A percentile compares a stretch with the other conserved stretches of the same genome.
Conservation (phyloP, 2,888 invertebrate species). For the Cylindroiulus punctatus region DNA sequence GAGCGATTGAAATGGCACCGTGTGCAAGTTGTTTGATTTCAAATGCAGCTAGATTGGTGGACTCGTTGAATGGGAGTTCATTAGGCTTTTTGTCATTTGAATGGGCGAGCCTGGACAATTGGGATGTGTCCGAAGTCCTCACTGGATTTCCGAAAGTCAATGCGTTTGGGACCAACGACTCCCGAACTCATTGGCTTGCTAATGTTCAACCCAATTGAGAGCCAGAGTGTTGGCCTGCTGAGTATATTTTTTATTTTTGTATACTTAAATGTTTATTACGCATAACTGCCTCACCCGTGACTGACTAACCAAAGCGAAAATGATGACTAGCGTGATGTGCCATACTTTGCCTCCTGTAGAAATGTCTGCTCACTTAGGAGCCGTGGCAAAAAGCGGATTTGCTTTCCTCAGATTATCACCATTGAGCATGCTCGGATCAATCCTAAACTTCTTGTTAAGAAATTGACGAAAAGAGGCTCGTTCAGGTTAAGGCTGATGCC, state of each 20-base stretch:
- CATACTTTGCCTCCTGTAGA: conserved; percentile 38
- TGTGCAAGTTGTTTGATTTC: conserved; percentile 25
- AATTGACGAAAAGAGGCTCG: neutral
- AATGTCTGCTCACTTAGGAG: neutral
- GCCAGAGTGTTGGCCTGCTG: conserved; percentile 15
- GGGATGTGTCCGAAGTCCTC: neutral
- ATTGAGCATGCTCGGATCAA: neutral
- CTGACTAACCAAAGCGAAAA: conserved; percentile 40
- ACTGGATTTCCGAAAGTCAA: neutral
- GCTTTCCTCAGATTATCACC: neutral
- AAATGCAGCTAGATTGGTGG: neutral
- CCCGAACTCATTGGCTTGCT: neutral
- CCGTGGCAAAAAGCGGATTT: neutral
- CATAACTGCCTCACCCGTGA: conserved; percentile 52
- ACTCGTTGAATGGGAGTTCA: conserved; percentile 31
- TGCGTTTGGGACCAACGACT: neutral
- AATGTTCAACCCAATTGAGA: neutral
- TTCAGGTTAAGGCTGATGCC: neutral
- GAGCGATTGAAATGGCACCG: conserved; percentile 28
- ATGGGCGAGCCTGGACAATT: neutral
- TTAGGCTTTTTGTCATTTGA: conserved; percentile 18
- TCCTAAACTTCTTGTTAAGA: neutral
- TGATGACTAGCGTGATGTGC: conserved; percentile 23
- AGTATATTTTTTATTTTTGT: conserved; percentile 47
- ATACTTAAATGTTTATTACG: conserved; percentile 40